A percentile compares a stretch with the other conserved stretches of the same genome.
Evolutionary conservation across 2,888 invertebrate genomes (phyloP).

Genomic region (Drosophila peninsularis): DNA sequence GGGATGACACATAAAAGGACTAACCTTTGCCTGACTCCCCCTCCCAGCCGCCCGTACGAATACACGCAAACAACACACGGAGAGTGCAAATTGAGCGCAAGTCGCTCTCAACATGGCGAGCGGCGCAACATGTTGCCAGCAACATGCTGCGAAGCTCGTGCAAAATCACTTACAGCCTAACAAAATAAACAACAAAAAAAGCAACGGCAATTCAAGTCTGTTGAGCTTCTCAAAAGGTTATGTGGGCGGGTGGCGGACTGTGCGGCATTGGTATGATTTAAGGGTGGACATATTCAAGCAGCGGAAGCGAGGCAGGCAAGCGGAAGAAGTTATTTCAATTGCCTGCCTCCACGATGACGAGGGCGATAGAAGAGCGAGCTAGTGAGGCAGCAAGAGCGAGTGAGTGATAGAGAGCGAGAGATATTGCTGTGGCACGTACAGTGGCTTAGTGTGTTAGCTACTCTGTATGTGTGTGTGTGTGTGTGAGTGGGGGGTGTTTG

Average conservation of each 20-base stretch:
- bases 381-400: constrained; percentile 1
- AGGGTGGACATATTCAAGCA: constrained; percentile 76
- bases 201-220: constrained; percentile 69
- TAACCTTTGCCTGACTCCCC: constrained; percentile 42
- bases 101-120: constrained; percentile 45
- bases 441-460: constrained; percentile 61
- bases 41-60: constrained; percentile 15
- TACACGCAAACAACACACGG: constrained; percentile 7
- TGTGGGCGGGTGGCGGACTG: constrained; percentile 24
- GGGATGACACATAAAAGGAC: constrained; percentile 62
- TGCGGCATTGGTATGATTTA: constrained; percentile 44
- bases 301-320: constrained; percentile 76
- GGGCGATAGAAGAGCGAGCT: constrained; percentile 12
- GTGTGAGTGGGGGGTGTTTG: constrained; percentile 3
- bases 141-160: constrained; percentile 62
- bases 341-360: constrained; percentile 60
- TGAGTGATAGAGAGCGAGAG: constrained; percentile 11
- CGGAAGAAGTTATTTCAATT: constrained; percentile 78
- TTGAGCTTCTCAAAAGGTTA: constrained; percentile 62
- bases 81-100: constrained; percentile 32
- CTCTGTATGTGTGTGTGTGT: constrained; percentile 19
- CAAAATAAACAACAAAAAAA: constrained; percentile 64
- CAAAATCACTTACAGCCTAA: constrained; percentile 69
- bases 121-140: constrained; percentile 52
- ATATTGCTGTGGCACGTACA: constrained; percentile 53